Percentiles rank a stretch among this genome's conserved stretches.
phyloP scores from a whole-genome alignment of 1,140 invertebrate genomes.

The Drosophila erecta region DNA sequence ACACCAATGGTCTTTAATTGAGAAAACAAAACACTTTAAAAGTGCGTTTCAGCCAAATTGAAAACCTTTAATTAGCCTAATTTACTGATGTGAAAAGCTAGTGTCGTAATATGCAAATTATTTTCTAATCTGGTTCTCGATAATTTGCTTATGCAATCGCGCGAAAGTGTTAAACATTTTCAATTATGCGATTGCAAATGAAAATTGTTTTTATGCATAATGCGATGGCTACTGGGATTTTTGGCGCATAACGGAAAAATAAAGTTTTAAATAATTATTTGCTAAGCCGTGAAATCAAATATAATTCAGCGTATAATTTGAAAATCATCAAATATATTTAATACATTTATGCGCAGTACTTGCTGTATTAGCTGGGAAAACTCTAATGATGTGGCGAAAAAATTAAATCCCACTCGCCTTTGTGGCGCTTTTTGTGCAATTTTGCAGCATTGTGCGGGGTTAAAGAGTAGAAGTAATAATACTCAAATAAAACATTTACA shows the following conservation, averaged over 20 bases:
- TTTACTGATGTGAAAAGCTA: neutral
- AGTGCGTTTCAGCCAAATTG: neutral
- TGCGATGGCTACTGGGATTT: too few species aligned
- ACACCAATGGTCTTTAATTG: slow-evolving; percentile 12
- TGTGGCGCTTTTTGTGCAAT: slow-evolving; percentile 22
- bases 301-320: neutral
- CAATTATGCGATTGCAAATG: slow-evolving; percentile 40
- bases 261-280: too few species aligned
- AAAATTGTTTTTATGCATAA: slow-evolving; percentile 17
- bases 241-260: too few species aligned
- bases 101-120: slow-evolving; percentile 35
- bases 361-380: slow-evolving; percentile 16
- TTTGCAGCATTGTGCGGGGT: slow-evolving; percentile 41
- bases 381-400: slow-evolving; percentile 5
- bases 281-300: neutral
- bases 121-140: slow-evolving; percentile 25
- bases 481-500: slow-evolving; percentile 82
- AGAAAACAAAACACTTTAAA: slow-evolving; percentile 19
- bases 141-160: slow-evolving; percentile 38
- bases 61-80: slow-evolving; percentile 21
- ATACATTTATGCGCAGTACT: slow-evolving; percentile 3
- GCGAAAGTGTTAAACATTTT: slow-evolving; percentile 41
- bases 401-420: slow-evolving; percentile 1
- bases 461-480: slow-evolving; percentile 80
- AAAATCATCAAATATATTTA: neutral